phyloP scores from a whole-genome alignment of 2,113 vertebrate species.

The Oreocharis arfaki region DNA sequence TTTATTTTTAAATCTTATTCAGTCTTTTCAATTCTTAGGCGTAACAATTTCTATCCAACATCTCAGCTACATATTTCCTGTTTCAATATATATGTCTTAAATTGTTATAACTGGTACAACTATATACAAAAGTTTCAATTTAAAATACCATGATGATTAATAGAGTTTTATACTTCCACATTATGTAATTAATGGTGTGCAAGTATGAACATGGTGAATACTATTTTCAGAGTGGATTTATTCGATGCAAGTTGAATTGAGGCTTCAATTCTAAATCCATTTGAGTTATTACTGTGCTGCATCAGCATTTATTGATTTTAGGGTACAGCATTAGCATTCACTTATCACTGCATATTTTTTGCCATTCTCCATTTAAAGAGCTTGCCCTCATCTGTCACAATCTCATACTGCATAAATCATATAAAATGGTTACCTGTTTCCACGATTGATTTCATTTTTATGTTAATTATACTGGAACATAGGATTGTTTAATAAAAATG shows the following conservation, averaged over 20 bases:
- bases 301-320: constrained; percentile 39
- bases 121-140: background rate
- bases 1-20: background rate
- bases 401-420: constrained; percentile 27
- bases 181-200: constrained; percentile 27
- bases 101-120: background rate
- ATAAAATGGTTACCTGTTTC: constrained; percentile 32
- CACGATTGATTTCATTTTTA: constrained; percentile 52
- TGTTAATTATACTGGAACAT: constrained; percentile 33
- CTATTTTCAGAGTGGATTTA: background rate
- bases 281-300: constrained; percentile 15
- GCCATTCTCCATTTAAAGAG: background rate
- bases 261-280: constrained; percentile 12
- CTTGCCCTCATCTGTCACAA: constrained; percentile 27
- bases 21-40: background rate
- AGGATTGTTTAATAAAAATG: constrained; percentile 52
- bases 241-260: constrained; percentile 17
- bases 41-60: background rate
- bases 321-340: constrained; percentile 36
- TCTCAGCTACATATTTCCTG: background rate
- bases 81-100: background rate
- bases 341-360: constrained; percentile 55
- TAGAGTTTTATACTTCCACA: constrained; percentile 21
- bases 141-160: constrained; percentile 36
- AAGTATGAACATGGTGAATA: background rate